These are phyloP conservation scores for Aythya baeri DNA, from an alignment of 2,113 vertebrate genomes.

Conservation along the genomic window DNA sequence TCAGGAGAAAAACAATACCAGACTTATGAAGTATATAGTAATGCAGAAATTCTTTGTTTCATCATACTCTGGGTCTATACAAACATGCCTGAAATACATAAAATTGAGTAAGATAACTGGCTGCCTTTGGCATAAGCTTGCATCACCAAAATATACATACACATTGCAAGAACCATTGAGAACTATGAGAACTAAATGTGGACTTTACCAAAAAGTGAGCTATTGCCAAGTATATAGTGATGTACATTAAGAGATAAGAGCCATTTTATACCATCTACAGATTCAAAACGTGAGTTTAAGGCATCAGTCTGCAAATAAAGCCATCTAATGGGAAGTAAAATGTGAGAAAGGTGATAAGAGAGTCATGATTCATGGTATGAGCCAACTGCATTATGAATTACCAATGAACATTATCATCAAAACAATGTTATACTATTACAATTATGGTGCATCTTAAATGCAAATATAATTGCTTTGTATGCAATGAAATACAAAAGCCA, in stretches of 20 bases:
- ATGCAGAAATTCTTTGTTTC: not conserved
- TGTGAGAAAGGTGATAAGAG: slow-evolving; percentile 66
- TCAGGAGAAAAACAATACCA: not conserved
- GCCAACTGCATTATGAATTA: slow-evolving; percentile 74
- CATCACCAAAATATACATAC: not conserved
- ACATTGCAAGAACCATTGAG: not conserved
- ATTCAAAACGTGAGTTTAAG: slow-evolving; percentile 62
- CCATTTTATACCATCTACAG: slow-evolving; percentile 56
- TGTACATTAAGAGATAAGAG: slow-evolving; percentile 5
- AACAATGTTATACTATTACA: slow-evolving; percentile 74
- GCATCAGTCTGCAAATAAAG: slow-evolving; percentile 68
- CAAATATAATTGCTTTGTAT: slow-evolving; percentile 73
- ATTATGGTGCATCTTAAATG: slow-evolving; percentile 73
- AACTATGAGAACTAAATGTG: not conserved
- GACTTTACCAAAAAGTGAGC: too few species aligned
- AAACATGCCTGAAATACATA: not conserved
- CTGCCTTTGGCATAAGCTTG: not conserved
- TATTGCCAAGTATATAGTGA: not conserved
- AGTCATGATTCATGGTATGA: slow-evolving; percentile 68
- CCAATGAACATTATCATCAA: slow-evolving; percentile 75
- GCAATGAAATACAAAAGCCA: slow-evolving; percentile 71
- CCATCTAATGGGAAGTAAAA: slow-evolving; percentile 61
- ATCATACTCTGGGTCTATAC: not conserved
- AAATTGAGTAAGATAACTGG: not conserved
- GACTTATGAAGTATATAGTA: not conserved